Conservation (phyloP, 2,113 vertebrate species). For the Okapia johnstoni region DNA sequence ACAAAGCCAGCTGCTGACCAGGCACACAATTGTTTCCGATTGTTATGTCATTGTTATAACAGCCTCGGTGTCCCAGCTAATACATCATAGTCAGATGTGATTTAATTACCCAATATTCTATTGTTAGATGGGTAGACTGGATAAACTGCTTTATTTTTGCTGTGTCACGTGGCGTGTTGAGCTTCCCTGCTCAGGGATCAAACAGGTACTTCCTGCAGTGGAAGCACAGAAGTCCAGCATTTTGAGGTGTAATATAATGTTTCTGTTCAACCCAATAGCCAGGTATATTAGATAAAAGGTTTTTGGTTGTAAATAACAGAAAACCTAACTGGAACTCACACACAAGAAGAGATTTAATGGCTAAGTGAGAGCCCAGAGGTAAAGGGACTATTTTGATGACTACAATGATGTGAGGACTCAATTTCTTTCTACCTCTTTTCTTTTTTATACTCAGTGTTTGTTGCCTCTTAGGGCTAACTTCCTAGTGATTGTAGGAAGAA, state of each 20-base stretch:
- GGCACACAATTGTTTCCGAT: not conserved
- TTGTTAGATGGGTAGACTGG: not conserved
- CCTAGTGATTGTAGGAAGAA: not conserved
- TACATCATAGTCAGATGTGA: not conserved
- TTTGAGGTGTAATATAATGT: not conserved
- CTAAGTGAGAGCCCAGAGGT: not conserved
- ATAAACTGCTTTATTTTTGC: not conserved
- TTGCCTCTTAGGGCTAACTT: not conserved
- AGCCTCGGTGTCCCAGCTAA: not conserved
- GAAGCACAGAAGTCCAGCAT: not conserved
- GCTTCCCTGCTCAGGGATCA: not conserved
- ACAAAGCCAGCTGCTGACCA: not conserved
- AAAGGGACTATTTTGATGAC: not conserved
- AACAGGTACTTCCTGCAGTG: not conserved
- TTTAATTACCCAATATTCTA: not conserved
- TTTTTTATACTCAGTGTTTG: not conserved
- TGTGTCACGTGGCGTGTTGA: rapidly evolving
- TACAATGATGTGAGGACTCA: not conserved
- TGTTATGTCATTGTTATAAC: not conserved
- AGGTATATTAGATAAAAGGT: not conserved
- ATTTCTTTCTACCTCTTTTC: not conserved
- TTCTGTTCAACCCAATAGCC: not conserved
- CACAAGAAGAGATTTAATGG: not conserved
- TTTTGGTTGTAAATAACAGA: not conserved
- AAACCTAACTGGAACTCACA: not conserved